These are phyloP conservation scores for Xylocopa sonorina DNA, from an alignment of 1,140 invertebrate species.

Conservation along the genomic window DNA sequence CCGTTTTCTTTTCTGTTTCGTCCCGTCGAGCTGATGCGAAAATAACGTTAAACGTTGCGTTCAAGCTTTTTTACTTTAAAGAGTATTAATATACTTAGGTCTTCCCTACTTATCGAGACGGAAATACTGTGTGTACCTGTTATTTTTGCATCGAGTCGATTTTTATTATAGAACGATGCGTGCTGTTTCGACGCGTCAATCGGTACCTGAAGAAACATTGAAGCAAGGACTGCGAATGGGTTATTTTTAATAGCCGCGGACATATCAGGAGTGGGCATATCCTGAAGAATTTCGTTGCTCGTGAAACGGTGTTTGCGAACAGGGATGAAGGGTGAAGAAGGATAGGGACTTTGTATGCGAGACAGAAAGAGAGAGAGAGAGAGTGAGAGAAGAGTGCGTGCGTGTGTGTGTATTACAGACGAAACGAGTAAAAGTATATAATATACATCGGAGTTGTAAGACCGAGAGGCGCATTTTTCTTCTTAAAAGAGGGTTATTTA, in stretches of 20 bases:
- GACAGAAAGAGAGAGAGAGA: not conserved
- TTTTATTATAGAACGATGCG: constrained; percentile 35
- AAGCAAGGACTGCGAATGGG: constrained; percentile 71
- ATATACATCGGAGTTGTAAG: constrained; percentile 30
- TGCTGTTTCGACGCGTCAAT: constrained; percentile 66
- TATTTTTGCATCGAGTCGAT: constrained; percentile 26
- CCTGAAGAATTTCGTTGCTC: constrained; percentile 64
- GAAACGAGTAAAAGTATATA: constrained; percentile 1
- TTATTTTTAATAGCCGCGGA: constrained; percentile 66
- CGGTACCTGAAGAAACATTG: constrained; percentile 76
- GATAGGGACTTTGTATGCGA: not conserved
- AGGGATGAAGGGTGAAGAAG: not conserved
- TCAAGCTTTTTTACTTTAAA: not conserved
- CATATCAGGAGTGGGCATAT: constrained; percentile 78
- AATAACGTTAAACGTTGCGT: constrained; percentile 5
- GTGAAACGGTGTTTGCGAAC: constrained; percentile 52
- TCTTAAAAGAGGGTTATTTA: constrained; percentile 70
- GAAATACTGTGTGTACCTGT: not conserved
- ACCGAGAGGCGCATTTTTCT: constrained; percentile 62
- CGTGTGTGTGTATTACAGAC: not conserved
- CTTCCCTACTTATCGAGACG: constrained; percentile 2
- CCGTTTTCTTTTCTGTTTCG: constrained; percentile 9
- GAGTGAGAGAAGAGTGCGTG: not conserved
- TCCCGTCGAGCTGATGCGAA: constrained; percentile 36
- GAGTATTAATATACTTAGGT: too few relatives aligned